Base-by-base conservation (phyloP, 2,113 vertebrate species). In the Vidua macroura region DNA sequence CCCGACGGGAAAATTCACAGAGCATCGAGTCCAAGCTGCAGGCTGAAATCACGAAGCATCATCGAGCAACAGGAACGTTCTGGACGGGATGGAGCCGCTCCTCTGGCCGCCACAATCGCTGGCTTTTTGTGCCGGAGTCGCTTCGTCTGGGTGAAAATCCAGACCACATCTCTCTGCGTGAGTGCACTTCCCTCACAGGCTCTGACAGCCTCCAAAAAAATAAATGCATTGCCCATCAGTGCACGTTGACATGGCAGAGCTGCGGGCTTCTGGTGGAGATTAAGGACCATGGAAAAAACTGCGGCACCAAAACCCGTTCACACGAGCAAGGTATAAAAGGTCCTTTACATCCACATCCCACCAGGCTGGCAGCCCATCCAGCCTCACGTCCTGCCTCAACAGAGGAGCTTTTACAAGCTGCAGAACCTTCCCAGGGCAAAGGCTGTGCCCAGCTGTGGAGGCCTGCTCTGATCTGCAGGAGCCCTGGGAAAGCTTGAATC, bases 291-390 rank as follows among this genome's bases (percentile, higher is more conserved):
- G 31, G 94, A 88, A 96, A 93, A 88, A 88, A 66, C 0, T 37
- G 58, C 15, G 0, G 81, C 49, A 94, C 72, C 82, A 43, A 86
- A 86, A 53, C 43, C 5, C 18, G 0, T 76, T 86, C 35, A 62
- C 52, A 64, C 13, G 62, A 48, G 33, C 39, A 72, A 83, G 5
- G 30, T 51, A 94, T 62, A 88, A 96, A 96, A 94, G 87, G 60
- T 87, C 12, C 80, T 94, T 95, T 93, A 83, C 95, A 83, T 58
- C 30, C 74, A 60, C 44, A 59, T 41, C 46, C 84, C 63, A 90
- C 63, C 87, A 76, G 81, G 60, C 88, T 77, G 88, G 93, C 79
- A 92, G 76, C 82, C 31, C 82, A 23, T 86, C 64, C 87, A 92
- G 72, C 68, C 67, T 92, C 8, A 2, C 3, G 18, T 86, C 83